Evolutionary conservation across 2,888 invertebrate species (phyloP).

Genomic region (Xylota segnis): DNA sequence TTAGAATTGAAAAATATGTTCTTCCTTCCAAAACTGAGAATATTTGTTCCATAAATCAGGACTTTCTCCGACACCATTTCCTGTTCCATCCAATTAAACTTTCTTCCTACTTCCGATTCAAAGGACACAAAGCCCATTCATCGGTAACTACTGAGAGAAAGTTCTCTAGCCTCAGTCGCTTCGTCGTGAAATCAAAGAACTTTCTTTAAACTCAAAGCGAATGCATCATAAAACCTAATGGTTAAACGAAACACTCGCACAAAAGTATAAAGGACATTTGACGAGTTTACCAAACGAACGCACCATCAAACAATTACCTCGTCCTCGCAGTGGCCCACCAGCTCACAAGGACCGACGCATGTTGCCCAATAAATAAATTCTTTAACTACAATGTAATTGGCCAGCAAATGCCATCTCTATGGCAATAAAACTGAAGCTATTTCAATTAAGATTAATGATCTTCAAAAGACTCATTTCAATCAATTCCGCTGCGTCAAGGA

Average conservation of each 20-base stretch:
- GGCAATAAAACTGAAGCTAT: slow-evolving; percentile 73
- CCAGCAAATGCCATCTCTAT: slow-evolving; percentile 61
- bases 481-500: slow-evolving; percentile 65
- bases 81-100: too few species aligned
- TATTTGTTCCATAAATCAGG: too few species aligned
- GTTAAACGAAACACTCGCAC: not conserved
- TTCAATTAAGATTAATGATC: slow-evolving; percentile 78
- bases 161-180: too few species aligned
- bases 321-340: slow-evolving; percentile 14
- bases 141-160: too few species aligned
- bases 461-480: slow-evolving; percentile 78
- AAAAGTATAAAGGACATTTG: not conserved
- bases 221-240: not conserved
- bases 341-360: slow-evolving; percentile 5
- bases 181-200: too few species aligned
- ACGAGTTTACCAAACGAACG: not conserved
- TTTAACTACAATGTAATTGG: slow-evolving; percentile 66
- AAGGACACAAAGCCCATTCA: too few species aligned
- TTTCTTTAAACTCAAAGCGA: not conserved
- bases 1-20: too few species aligned
- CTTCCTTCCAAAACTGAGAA: too few species aligned
- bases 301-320: not conserved
- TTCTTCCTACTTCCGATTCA: too few species aligned
- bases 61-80: too few species aligned
- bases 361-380: slow-evolving; percentile 23